Conservation (phyloP, 2,113 vertebrate genomes). For the Indicator indicator region DNA sequence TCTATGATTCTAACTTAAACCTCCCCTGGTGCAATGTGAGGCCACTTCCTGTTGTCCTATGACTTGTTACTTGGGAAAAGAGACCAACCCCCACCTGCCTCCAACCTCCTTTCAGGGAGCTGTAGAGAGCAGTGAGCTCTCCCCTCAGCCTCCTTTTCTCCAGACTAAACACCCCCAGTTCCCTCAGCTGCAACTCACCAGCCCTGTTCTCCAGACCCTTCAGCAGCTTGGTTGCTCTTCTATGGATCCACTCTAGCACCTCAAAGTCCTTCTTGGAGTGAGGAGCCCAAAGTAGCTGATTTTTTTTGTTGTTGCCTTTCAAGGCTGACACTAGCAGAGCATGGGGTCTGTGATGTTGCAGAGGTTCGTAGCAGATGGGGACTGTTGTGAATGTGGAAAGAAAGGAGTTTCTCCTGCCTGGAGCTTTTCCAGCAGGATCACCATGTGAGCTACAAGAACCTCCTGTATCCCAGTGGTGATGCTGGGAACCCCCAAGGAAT, state of each 20-base stretch:
- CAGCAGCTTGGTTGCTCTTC: no score
- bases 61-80: not conserved
- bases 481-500: no score
- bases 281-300: no score
- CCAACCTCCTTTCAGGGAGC: not conserved
- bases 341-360: not conserved
- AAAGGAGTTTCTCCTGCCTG: not conserved
- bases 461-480: no score
- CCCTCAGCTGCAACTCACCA: no score
- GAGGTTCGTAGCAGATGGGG: accelerated
- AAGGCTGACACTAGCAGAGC: not conserved
- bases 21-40: not conserved
- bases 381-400: not conserved
- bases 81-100: not conserved
- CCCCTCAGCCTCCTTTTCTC: not conserved
- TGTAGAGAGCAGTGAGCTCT: not conserved
- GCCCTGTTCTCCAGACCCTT: no score
- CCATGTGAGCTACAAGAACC: accelerated
- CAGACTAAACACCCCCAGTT: no score
- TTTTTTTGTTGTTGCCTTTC: not conserved
- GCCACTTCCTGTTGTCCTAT: not conserved
- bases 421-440: not conserved
- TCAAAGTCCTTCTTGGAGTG: no score
- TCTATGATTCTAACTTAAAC: not conserved
- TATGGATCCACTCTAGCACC: no score